Base-by-base conservation (phyloP, 92 coral and sea anemone genomes). In the Muricea muricata region DNA sequence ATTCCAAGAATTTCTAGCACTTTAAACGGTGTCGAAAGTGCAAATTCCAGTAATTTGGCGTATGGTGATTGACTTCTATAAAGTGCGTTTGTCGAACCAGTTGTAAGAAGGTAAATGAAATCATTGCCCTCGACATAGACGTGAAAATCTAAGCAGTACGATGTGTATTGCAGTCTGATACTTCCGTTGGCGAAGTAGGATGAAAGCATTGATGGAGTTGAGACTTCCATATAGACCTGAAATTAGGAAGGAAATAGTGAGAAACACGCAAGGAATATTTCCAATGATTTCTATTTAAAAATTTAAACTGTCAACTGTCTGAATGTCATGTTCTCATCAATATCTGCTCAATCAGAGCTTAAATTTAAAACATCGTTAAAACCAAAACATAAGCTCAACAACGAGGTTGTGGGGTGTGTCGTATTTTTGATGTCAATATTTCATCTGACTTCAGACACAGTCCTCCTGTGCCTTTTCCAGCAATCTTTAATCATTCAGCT, bases 41-140 rank as follows among this genome's bases (percentile, higher is more conserved):
- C 14, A 17, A 90, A 11, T 29, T 88, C 72, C 12, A 81, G 69
- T 95, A 97, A 93, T 58, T 68, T 65, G 31, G 77, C 77, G 85
- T 90, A 93, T 12, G 99, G 99, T 25, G 91, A 82, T 28, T 75
- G 65, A 50, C 97, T 92, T 55, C 87, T 76, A 24, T 93, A 88
- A 40, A 91, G 78, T 31, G 89, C 34, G 25, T 83, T 85, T 78
- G 54, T 84, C 14, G 95, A 88, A 39, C 45, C 60, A 81, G 35
- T 88, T 83, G 37, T 87, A 89, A 70, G 91, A 61, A 88, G 90
- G 45, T 66, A 82, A 21, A 86, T 33, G 42, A 79, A 85, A 10
- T 91, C 92, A 24, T 78, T 75, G 10, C 20, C 34, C 56, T 33
- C 67, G 87, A 57, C 65, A 45, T 85, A 85, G 30, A 81, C 78